Percentiles rank a stretch among this genome's conserved stretches.
Evolutionary conservation across 2,888 invertebrate genomes (phyloP).

Genomic region (Apantesis nais): DNA sequence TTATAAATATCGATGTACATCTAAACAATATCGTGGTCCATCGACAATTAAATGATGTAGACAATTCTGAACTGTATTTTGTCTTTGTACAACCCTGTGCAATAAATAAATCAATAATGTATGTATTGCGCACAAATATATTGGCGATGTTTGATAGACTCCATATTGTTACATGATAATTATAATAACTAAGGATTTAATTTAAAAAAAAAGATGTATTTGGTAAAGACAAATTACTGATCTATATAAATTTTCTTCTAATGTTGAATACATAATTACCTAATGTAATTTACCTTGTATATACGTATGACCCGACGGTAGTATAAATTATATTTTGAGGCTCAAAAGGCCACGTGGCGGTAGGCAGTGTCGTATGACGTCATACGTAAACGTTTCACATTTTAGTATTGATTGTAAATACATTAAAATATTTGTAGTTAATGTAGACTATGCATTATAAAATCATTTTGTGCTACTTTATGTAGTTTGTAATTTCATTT

Average conservation of each 20-base stretch:
- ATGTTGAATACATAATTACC: slow-evolving; percentile 71
- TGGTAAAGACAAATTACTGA: slow-evolving; percentile 66
- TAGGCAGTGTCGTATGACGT: slow-evolving; percentile 69
- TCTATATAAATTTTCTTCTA: slow-evolving; percentile 73
- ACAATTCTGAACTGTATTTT: slow-evolving; percentile 32
- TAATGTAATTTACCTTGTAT: slow-evolving; percentile 80
- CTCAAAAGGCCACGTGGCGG: slow-evolving; percentile 65
- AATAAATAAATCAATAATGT: slow-evolving; percentile 44
- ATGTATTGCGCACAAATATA: slow-evolving; percentile 75
- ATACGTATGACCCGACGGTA: slow-evolving; percentile 82
- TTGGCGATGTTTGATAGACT: slow-evolving; percentile 74
- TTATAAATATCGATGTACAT: slow-evolving; percentile 18
- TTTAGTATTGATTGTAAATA: slow-evolving; percentile 82
- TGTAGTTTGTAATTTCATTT: slow-evolving; percentile 57
- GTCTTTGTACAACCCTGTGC: slow-evolving; percentile 39
- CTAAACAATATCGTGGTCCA: slow-evolving; percentile 43
- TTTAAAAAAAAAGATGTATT: slow-evolving; percentile 39
- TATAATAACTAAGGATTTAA: slow-evolving; percentile 59
- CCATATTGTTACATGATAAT: slow-evolving; percentile 64
- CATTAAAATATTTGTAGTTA: slow-evolving; percentile 64
- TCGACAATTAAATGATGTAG: slow-evolving; percentile 32
- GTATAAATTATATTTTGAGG: slow-evolving; percentile 75
- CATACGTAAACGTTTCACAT: slow-evolving; percentile 76
- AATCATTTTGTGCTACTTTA: slow-evolving; percentile 59
- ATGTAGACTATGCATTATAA: slow-evolving; percentile 70